Percentiles rank a stretch among this genome's conserved stretches.
Evolutionary conservation across 2,113 vertebrate species (phyloP).

Genomic region (Heterochromis multidens): DNA sequence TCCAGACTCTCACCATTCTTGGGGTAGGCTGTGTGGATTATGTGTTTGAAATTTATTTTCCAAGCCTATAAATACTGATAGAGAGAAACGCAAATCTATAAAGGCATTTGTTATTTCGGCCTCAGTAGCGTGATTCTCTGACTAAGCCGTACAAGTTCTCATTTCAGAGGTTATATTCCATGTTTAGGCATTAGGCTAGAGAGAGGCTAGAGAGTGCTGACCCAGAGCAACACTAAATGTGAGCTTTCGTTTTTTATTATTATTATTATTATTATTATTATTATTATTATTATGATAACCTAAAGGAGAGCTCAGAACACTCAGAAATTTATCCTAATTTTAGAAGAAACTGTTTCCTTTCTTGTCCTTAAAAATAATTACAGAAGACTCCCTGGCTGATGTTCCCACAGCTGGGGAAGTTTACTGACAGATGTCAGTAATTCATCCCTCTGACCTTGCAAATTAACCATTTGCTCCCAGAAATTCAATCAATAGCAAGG

Average conservation of each 20-base stretch:
- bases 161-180: neutral
- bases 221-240: neutral
- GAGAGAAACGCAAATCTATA: conserved; percentile 21
- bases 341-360: neutral
- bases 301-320: neutral
- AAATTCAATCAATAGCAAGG: conserved; percentile 49
- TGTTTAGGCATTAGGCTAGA: neutral
- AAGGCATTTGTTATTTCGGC: conserved; percentile 58
- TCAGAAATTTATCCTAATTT: neutral
- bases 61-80: conserved; percentile 56
- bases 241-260: neutral
- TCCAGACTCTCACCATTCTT: conserved; percentile 56
- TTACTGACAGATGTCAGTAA: conserved; percentile 4
- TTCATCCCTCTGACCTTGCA: conserved; percentile 44
- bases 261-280: too few relatives aligned
- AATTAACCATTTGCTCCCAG: conserved; percentile 45
- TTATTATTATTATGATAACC: neutral
- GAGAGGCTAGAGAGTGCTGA: neutral
- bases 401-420: conserved; percentile 23
- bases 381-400: neutral
- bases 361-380: neutral
- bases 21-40: conserved; percentile 56
- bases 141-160: conserved; percentile 14
- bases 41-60: conserved; percentile 62
- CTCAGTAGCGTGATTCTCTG: conserved; percentile 19